A percentile compares a stretch with the other conserved stretches of the same genome.
Conservation (phyloP, 2,113 vertebrate species). For the Neodon shergylaensis region DNA sequence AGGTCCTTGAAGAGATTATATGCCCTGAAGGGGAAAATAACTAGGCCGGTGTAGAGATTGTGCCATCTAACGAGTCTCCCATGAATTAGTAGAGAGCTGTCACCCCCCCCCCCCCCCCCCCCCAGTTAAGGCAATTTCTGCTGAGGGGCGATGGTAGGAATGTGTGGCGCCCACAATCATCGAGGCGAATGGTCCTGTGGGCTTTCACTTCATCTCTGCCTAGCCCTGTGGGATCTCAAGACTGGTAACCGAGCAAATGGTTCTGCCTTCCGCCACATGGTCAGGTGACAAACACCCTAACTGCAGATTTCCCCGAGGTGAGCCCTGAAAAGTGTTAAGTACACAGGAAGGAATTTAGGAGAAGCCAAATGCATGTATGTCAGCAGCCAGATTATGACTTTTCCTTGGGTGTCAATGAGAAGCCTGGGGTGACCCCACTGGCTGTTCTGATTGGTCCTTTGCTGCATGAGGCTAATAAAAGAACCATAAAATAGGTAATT, state of each 20-base stretch:
- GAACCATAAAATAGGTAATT: conserved; percentile 29
- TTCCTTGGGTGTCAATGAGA: background rate
- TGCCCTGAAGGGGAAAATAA: conserved; percentile 51
- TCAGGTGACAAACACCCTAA: background rate
- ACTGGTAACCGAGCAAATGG: background rate
- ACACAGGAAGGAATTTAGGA: background rate
- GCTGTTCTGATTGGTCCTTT: background rate
- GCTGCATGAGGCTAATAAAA: conserved; percentile 10
- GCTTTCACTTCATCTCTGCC: background rate
- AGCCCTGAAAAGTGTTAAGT: background rate
- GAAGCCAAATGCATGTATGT: background rate
- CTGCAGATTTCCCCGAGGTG: background rate
- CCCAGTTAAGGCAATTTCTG: background rate
- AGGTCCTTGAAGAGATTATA: conserved; percentile 46
- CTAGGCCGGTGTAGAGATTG: conserved; percentile 18
- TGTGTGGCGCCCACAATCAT: background rate
- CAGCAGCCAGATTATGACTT: background rate
- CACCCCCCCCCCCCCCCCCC: too few species aligned
- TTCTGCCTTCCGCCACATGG: background rate
- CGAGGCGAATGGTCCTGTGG: fast-evolving
- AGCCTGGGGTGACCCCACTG: background rate
- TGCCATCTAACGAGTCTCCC: background rate
- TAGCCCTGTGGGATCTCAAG: background rate
- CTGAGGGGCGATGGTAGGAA: background rate
- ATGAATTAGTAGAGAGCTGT: background rate